phyloP scores from a whole-genome alignment of 2,797 vertebrate genomes.

The Sardinella longiceps region DNA sequence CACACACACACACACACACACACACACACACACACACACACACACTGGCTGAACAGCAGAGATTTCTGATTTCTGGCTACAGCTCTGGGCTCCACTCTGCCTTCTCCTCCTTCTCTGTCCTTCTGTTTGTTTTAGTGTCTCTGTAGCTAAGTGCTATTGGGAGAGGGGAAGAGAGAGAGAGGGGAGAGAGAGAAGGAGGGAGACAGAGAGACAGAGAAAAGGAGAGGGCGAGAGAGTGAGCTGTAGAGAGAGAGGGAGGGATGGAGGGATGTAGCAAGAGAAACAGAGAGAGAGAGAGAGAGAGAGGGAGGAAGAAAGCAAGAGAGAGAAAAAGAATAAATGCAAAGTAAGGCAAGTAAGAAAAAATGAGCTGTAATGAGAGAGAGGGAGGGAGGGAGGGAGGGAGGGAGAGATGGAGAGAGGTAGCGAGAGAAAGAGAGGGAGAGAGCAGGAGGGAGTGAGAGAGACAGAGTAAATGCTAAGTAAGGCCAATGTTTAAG shows the following conservation, averaged over 20 bases:
- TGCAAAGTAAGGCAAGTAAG: too few relatives aligned
- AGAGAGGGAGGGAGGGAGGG: not conserved
- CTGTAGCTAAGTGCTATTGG: not conserved
- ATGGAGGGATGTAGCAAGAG: too few relatives aligned
- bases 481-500: not conserved
- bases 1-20: too few relatives aligned
- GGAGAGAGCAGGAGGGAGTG: not conserved
- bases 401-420: too few relatives aligned
- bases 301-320: not conserved
- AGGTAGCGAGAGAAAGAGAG: not conserved
- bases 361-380: too few relatives aligned
- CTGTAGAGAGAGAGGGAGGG: too few relatives aligned
- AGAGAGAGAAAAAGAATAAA: not conserved
- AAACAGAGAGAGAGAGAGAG: not conserved
- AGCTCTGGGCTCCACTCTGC: not conserved
- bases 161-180: not conserved
- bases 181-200: not conserved
- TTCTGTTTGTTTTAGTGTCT: not conserved
- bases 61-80: not conserved
- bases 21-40: too few relatives aligned
- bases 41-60: too few relatives aligned
- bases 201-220: not conserved
- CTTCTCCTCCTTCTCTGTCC: not conserved
- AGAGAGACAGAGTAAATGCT: not conserved
- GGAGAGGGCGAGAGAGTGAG: not conserved